Conservation (phyloP, 2,113 vertebrate species). For the Leucosticte australis region DNA sequence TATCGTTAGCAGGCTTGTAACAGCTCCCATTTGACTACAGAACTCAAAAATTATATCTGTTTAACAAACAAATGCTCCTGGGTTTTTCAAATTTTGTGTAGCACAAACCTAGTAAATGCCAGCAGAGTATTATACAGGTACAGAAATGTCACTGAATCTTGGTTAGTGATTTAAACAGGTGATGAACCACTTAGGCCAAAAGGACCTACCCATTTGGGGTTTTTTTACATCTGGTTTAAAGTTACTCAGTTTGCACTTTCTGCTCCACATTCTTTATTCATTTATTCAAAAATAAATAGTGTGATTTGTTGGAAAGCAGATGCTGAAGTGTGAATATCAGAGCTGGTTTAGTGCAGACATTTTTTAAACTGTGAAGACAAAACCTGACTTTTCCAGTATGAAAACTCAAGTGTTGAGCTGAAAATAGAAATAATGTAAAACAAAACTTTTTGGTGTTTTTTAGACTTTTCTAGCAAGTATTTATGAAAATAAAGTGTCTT, state of each 20-base stretch:
- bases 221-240: not conserved
- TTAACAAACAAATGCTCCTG: not conserved
- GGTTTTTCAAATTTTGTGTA: not conserved
- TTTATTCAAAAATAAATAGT: not conserved
- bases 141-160: not conserved
- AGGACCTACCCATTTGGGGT: not conserved
- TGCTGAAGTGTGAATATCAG: not conserved
- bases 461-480: not conserved
- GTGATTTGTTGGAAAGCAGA: not conserved
- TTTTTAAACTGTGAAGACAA: not conserved
- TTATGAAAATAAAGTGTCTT: not conserved
- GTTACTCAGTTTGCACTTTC: not conserved
- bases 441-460: not conserved
- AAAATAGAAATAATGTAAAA: not conserved
- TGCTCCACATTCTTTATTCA: not conserved
- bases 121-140: not conserved
- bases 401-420: not conserved
- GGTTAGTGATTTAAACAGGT: not conserved
- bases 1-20: not conserved
- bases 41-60: not conserved
- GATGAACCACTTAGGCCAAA: not conserved
- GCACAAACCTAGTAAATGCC: not conserved
- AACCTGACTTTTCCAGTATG: not conserved
- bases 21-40: not conserved
- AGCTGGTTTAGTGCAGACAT: not conserved